Evolutionary conservation across 37 sponge, comb jelly and placozoan genomes (phyloP), one percentile per base, ranked within the genome.

Genomic region (Ephydatia muelleri): DNA sequence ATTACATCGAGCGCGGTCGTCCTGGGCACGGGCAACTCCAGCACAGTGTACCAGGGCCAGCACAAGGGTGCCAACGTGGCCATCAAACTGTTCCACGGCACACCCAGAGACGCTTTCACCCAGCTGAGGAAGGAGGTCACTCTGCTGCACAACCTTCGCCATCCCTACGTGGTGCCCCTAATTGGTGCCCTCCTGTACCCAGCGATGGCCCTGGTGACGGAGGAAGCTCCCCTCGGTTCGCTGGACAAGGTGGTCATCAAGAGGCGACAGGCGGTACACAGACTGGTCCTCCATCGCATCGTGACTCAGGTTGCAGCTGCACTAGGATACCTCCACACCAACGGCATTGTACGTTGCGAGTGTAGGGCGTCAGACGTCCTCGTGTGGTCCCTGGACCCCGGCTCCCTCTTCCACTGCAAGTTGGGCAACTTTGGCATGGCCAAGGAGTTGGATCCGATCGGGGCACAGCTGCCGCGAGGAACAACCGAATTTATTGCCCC

Each of bases 221-320:
- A 94, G 65, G 81, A 90, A 26, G 94, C 94, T 33, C 97, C 97
- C 13, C 67, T 88, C 33, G 87, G 94, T 9, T 88, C 94, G 30
- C 89, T 96, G 12, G 73, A 86, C 23, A 67, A 28, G n/a, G 72
- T 69, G 9, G 68, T 95, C 16, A 65, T 87, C 49, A 89, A 89
- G 73, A 80, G 77, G 67, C 64, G 87, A 76, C 27, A 43, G 12
- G 80, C 88, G 2, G 66, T 95, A 25, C 65, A 77, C 29, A 71
- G 96, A 30, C 49, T 93, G 36, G 82, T 93, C 16, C 40, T 90
- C 28, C 89, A 84, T 83, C 57, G 87, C 47, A 92, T 95, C 21
- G 91, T 88, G 19, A 79, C 73, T 25, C 93, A 95, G 78, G 93
- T 95, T 28, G 93, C 93, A 11, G 81, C 91, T n/a, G 96, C 91